Conservation (phyloP, 2,797 vertebrate genomes). For the Falco columbarius region DNA sequence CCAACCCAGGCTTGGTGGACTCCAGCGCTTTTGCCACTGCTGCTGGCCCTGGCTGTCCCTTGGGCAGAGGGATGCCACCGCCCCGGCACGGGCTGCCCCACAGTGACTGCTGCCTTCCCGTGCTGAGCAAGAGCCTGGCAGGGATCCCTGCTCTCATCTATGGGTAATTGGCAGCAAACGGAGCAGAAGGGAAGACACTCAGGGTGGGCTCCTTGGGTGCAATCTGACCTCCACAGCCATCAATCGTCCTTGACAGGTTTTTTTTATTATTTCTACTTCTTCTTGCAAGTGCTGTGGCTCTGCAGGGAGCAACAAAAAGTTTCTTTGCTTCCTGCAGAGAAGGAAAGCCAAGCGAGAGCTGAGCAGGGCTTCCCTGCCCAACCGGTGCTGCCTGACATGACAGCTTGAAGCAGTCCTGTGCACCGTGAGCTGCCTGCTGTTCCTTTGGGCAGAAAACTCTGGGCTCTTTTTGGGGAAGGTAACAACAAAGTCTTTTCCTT, state of each 20-base stretch:
- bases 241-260: not conserved
- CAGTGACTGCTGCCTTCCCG: not conserved
- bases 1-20: not conserved
- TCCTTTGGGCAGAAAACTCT: not conserved
- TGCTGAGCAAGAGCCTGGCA: accelerated
- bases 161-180: not conserved
- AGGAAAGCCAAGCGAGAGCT: not conserved
- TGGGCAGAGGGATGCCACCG: not conserved
- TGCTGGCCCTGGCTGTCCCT: not conserved
- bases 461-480: not conserved
- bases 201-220: not conserved
- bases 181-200: not conserved
- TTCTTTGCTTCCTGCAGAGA: not conserved
- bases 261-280: not conserved
- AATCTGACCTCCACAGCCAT: not conserved
- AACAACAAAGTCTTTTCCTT: not conserved
- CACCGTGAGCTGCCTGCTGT: not conserved
- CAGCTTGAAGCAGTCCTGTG: not conserved
- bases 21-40: accelerated
- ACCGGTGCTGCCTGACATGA: accelerated
- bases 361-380: not conserved
- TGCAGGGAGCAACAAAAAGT: constrained; percentile 9
- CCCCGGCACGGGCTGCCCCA: accelerated
- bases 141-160: not conserved
- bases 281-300: not conserved